These are phyloP conservation scores for Oopsacas minuta DNA, from an alignment of 37 sponge, comb jelly and placozoan genomes.

Conservation along the genomic window DNA sequence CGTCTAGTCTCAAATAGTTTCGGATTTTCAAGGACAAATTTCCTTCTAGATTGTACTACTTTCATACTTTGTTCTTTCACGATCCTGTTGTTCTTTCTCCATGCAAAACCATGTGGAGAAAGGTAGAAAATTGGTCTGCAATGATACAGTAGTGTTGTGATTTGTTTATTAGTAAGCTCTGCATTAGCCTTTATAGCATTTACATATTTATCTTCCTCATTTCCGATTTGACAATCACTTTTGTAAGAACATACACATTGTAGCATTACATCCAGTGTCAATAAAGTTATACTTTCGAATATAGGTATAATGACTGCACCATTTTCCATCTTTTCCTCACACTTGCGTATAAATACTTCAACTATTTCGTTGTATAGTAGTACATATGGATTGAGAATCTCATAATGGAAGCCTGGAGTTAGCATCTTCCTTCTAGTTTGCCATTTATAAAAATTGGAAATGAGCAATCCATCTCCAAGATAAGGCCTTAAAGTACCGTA, in stretches of 20 bases:
- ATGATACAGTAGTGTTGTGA: constrained; percentile 28
- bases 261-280: too few relatives aligned
- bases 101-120: constrained; percentile 29
- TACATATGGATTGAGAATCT: too few relatives aligned
- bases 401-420: too few relatives aligned
- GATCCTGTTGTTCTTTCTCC: neutral
- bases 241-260: too few relatives aligned
- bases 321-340: neutral
- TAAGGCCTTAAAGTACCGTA: neutral
- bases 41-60: constrained; percentile 27
- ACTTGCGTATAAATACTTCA: too few relatives aligned
- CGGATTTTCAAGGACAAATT: too few relatives aligned
- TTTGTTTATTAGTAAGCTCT: too few relatives aligned
- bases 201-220: too few relatives aligned
- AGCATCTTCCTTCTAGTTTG: too few relatives aligned
- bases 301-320: constrained; percentile 26
- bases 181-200: too few relatives aligned
- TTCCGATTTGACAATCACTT: too few relatives aligned
- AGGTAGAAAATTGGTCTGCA: constrained; percentile 27
- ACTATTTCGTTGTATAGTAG: constrained; percentile 45
- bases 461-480: constrained; percentile 51
- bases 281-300: constrained; percentile 23
- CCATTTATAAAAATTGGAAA: constrained; percentile 47
- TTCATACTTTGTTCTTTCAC: constrained; percentile 29
- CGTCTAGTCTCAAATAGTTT: too few relatives aligned